Conservation (phyloP, 2,113 vertebrate species). For the Myotis lucifugus region DNA sequence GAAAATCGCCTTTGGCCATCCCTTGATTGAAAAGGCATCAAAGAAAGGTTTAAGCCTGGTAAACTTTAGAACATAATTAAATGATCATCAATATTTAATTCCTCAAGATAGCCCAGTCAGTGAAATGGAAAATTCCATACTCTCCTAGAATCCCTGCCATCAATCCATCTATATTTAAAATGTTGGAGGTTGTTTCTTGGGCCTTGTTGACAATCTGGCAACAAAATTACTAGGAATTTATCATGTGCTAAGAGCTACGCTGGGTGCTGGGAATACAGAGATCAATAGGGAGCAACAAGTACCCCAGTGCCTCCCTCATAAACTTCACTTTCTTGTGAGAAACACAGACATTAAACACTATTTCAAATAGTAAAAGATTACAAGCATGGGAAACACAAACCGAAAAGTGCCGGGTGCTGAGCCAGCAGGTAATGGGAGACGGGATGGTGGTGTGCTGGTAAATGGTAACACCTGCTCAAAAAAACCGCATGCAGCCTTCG, state of each 20-base stretch:
- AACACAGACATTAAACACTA: not conserved
- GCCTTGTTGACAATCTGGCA: not conserved
- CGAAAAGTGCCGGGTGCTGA: not conserved
- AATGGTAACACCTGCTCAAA: not conserved
- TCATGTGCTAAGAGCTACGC: not conserved
- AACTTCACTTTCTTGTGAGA: not conserved
- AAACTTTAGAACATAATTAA: constrained; percentile 7
- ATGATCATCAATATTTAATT: constrained; percentile 27
- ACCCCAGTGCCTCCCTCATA: not conserved
- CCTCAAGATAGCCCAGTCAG: not conserved
- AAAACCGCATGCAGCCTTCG: not conserved
- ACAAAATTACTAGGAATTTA: not conserved
- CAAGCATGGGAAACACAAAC: not conserved
- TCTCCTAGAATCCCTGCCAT: not conserved
- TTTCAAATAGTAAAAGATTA: not conserved
- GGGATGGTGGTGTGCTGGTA: not conserved
- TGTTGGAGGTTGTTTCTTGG: not conserved
- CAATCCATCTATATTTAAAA: not conserved
- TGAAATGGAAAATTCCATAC: not conserved
- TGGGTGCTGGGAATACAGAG: not conserved
- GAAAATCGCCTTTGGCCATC: not conserved
- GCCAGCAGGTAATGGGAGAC: not conserved
- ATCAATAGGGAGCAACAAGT: not conserved
- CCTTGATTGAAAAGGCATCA: not conserved
- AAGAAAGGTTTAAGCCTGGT: not conserved